A percentile compares a stretch with the other conserved stretches of the same genome.
These are phyloP conservation scores for Oenanthe oenanthe DNA, from an alignment of 2,113 vertebrate species.

Conservation along the genomic window DNA sequence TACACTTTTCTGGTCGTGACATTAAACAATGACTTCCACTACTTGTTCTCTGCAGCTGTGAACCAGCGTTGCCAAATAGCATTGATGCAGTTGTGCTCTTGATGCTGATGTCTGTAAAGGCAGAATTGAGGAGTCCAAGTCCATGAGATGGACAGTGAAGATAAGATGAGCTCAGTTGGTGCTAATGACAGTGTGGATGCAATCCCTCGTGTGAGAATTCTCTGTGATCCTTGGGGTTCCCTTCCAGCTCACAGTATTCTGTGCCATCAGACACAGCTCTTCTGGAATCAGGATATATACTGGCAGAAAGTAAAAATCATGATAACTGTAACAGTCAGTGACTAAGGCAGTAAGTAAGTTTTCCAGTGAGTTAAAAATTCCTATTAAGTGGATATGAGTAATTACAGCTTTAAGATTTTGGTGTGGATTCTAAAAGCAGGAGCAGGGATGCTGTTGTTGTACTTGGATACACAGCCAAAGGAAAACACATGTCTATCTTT, in stretches of 20 bases:
- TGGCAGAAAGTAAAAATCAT: not conserved
- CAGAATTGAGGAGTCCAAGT: not conserved
- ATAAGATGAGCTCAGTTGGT: not conserved
- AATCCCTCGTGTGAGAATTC: accelerated
- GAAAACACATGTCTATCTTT: not conserved
- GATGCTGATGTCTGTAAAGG: not conserved
- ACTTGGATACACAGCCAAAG: not conserved
- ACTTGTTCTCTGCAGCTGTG: not conserved
- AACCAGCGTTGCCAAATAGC: not conserved
- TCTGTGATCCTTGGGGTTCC: not conserved
- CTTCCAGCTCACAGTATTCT: not conserved
- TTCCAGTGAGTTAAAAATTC: not conserved
- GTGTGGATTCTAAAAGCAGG: not conserved
- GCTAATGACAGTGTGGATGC: not conserved
- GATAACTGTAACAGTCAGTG: not conserved
- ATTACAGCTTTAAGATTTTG: not conserved
- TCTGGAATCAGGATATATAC: not conserved
- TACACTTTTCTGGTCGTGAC: not conserved
- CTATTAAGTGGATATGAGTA: not conserved
- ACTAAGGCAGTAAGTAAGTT: not conserved
- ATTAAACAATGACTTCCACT: not conserved
- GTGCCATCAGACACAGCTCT: not conserved
- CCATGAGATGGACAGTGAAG: not conserved
- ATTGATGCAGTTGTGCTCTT: not conserved
- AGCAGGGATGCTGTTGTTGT: not conserved